These are phyloP conservation scores for Halocynthia aurantium DNA, from an alignment of 23 tunicate species.

Conservation along the genomic window DNA sequence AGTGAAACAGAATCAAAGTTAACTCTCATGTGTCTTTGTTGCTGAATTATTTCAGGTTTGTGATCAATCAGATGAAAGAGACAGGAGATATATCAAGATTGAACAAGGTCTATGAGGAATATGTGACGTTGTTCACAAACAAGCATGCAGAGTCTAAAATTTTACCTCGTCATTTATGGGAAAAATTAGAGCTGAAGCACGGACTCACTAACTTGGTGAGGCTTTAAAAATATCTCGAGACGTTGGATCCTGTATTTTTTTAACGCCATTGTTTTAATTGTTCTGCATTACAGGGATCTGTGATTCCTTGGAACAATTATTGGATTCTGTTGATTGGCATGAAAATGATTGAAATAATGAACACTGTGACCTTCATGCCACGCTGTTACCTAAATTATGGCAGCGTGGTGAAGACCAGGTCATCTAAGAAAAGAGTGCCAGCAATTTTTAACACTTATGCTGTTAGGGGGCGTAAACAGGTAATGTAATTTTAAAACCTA, in stretches of 20 bases:
- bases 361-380: constrained; percentile 12
- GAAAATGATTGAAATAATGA: constrained; percentile 63
- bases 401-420: not conserved
- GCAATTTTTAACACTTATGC: constrained; percentile 72
- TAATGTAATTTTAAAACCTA: not conserved
- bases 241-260: not conserved
- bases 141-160: not conserved
- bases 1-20: no score
- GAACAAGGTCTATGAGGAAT: constrained; percentile 27
- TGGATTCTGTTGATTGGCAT: constrained; percentile 53
- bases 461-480: constrained; percentile 33
- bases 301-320: constrained; percentile 13
- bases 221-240: not conserved
- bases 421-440: constrained; percentile 18
- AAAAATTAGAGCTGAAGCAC: constrained; percentile 16
- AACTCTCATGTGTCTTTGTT: not conserved
- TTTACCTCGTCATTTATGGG: constrained; percentile 54
- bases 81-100: constrained; percentile 9
- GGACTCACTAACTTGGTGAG: constrained; percentile 27
- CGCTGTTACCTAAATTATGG: not conserved
- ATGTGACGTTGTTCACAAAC: constrained; percentile 22
- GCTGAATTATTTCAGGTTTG: constrained; percentile 22
- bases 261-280: not conserved
- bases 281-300: not conserved
- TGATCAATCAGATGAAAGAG: constrained; percentile 7